These are phyloP conservation scores for Drosophila neotestacea DNA, from an alignment of 2,888 invertebrate species.

Conservation along the genomic window DNA sequence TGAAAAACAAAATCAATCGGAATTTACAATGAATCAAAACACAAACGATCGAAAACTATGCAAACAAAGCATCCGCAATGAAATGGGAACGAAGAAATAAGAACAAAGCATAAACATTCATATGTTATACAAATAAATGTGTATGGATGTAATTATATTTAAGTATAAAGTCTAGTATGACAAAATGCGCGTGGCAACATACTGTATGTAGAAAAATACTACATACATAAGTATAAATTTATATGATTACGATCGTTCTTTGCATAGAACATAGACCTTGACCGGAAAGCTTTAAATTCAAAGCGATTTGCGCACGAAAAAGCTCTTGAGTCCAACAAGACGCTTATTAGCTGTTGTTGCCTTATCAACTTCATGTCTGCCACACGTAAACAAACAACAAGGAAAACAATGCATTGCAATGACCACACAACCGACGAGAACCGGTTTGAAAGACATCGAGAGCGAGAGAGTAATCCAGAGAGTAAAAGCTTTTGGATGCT, in stretches of 20 bases:
- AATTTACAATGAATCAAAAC: constrained; percentile 34
- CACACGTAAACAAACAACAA: constrained; percentile 70
- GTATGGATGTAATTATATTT: too few species aligned
- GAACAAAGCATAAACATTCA: constrained; percentile 22
- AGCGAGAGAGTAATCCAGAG: background rate
- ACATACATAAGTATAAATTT: background rate
- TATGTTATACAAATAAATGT: background rate
- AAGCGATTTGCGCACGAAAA: constrained; percentile 42
- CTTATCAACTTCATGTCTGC: constrained; percentile 53
- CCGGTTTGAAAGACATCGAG: constrained; percentile 55
- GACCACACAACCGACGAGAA: constrained; percentile 53
- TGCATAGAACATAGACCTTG: constrained; percentile 54
- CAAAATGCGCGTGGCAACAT: constrained; percentile 47
- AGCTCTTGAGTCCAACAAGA: constrained; percentile 44
- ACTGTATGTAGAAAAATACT: background rate
- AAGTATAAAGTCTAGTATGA: too few species aligned
- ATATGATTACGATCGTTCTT: constrained; percentile 45
- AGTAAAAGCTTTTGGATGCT: constrained; percentile 44
- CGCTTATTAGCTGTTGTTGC: constrained; percentile 34
- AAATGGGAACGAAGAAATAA: constrained; percentile 19
- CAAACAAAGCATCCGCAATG: too few species aligned
- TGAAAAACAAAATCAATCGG: constrained; percentile 12
- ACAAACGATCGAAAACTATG: constrained; percentile 24
- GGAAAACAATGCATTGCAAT: constrained; percentile 71
- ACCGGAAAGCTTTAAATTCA: constrained; percentile 54